Evolutionary conservation across 2,888 invertebrate genomes (phyloP), one percentile per base, ranked within the genome.

Genomic region (Acholoe squamosa): DNA sequence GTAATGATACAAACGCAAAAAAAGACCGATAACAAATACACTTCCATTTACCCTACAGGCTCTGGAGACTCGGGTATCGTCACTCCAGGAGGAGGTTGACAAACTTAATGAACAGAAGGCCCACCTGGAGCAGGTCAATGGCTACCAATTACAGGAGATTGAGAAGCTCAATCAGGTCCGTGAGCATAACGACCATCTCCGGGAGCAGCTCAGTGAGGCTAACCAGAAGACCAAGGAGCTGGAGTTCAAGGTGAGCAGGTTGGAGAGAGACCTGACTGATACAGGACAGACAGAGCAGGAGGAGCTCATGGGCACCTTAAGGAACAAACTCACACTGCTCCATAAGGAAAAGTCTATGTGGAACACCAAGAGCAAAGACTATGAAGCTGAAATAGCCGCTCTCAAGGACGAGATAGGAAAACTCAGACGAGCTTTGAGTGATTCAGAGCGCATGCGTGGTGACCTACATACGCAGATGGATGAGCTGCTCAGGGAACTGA

Each of bases 161-260:
- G 92, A 93, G 84, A 91, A 92, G 33, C 84, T 94, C 19, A 92
- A 93, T 89, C 90, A 89, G n/a, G 89, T 93, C 0, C 92, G 92
- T 54, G 91, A 90, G 28, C 89, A 92, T 71, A 94, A 94, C 91
- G 91, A 92, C 80, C 89, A 90, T 25, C 91, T 95, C 25, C 92
- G 92, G 0, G 93, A 94, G 19, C 89, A 92, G 90, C 90, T 94
- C 19, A 92, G 92, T 76, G 93, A 93, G 86, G 92, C 93, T 90
- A 92, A 92, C 61, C 94, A 94, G 90, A 94, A 94, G 90, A 94
- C 93, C 89, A 90, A 93, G 89, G 95, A 94, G 84, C 91, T 94
- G 25, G 92, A 93, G 67, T 93, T 93, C 90, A 88, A 52, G 31
- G 54, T 90, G 52, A 31, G 34, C 14, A 31, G 84, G n/a, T 31